These are phyloP conservation scores for Morus bassanus DNA, from an alignment of 2,797 vertebrate species.

Conservation along the genomic window DNA sequence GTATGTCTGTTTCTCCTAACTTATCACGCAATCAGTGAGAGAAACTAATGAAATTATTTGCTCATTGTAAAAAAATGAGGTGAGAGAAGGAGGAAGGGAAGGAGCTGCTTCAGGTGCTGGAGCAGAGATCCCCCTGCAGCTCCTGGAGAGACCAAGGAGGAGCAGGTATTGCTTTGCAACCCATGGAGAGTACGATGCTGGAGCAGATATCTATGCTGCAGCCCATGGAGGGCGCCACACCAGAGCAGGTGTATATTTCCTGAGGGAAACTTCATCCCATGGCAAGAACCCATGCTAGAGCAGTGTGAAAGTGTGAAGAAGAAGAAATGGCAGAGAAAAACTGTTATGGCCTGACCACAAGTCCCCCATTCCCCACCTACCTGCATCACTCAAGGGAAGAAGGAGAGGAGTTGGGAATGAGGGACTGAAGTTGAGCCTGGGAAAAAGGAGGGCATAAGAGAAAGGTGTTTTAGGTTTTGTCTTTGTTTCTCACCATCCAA, in stretches of 20 bases:
- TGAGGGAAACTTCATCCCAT: not conserved
- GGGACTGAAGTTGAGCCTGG: not conserved
- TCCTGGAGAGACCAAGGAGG: not conserved
- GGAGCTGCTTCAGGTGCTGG: accelerated
- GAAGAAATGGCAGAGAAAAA: not conserved
- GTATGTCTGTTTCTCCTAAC: not conserved
- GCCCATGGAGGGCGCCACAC: not conserved
- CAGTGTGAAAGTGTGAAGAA: not conserved
- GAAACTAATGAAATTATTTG: not conserved
- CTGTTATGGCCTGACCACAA: not conserved
- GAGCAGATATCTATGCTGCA: not conserved
- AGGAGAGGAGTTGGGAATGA: not conserved
- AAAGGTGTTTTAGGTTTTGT: not conserved
- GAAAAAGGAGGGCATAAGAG: not conserved
- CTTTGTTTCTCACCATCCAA: not conserved
- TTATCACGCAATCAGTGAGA: not conserved
- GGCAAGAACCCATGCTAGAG: not conserved
- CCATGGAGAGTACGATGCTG: not conserved
- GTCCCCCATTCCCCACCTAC: accelerated
- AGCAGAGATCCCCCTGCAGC: not conserved
- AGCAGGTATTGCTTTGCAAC: not conserved
- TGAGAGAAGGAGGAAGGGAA: not conserved
- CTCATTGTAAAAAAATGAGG: accelerated
- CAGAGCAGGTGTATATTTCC: not conserved
- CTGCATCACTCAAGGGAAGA: not conserved